Evolutionary conservation across 2,888 invertebrate species (phyloP), one percentile per base, ranked within the genome.

Genomic region (Emmelina monodactyla): DNA sequence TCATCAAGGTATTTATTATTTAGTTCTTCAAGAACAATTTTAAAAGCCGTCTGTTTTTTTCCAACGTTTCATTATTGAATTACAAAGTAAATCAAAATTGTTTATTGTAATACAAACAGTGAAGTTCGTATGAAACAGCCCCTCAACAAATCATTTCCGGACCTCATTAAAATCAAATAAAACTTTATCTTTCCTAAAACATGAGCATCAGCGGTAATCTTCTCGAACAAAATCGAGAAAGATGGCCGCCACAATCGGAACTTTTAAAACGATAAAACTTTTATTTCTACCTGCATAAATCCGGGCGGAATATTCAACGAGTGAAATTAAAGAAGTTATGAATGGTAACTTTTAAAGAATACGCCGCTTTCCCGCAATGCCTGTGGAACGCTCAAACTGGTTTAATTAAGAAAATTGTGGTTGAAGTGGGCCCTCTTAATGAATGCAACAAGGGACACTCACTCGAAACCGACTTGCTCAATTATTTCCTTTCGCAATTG

Each of bases 301-400:
- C 25, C n/a, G 25, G 25, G 14, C 28, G 31, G 39, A 38, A 42
- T 38, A 38, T 42, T 42, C 37, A 42, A 28, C 38, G 38, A 35
- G 38, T 37, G 37, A 42, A 42, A 42, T 42, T 42, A 42, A 42
- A 42, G 42, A 42, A 42, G 42, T 42, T 42, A 42, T 38, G 40
- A 42, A 42, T 37, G 37, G 39, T 31, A 35, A 39, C 34, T 37
- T 39, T 37, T 37, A 36, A 39, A 36, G 34, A 39, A 39, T 39
- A 37, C 34, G 34, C 32, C 14, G 34, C 14, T 16, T 22, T 13
- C 25, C 34, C 37, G 33, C 37, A 34, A 33, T 34, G 22, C 31
- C 16, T 36, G 31, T 14, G 28, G 38, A 35, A 33, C 34, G 36
- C 37, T 42, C 37, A 37, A 39, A 42, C 34, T 16, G 38, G n/a